These are phyloP conservation scores for Euthynnus affinis DNA, from an alignment of 2,797 vertebrate species.

Conservation along the genomic window DNA sequence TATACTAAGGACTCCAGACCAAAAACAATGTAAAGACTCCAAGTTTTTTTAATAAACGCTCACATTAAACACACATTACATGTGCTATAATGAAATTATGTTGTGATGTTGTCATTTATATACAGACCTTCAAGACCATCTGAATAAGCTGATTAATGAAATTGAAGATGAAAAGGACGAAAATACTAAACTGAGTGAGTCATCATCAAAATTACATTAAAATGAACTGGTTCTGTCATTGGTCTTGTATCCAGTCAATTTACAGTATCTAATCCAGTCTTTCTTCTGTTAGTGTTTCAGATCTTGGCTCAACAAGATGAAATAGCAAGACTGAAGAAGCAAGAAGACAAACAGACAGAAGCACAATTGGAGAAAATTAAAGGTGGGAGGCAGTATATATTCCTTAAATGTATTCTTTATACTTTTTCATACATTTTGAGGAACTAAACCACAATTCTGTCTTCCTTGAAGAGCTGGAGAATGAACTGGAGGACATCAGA, in stretches of 20 bases:
- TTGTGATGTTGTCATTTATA: background rate
- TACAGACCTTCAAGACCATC: constrained; percentile 23
- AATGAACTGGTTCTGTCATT: background rate
- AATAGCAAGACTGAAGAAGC: constrained; percentile 48
- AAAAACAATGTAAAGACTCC: background rate
- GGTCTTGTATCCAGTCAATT: background rate
- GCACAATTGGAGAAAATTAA: constrained; percentile 26
- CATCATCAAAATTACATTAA: background rate
- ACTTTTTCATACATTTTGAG: background rate
- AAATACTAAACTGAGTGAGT: constrained; percentile 67
- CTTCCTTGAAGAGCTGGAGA: constrained; percentile 57
- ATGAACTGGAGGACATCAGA: constrained; percentile 45
- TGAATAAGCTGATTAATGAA: constrained; percentile 8
- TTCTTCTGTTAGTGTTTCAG: constrained; percentile 48
- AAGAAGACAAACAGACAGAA: background rate
- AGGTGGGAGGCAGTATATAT: constrained; percentile 29
- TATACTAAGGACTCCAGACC: background rate
- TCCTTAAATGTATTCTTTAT: background rate
- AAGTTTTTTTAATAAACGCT: too few relatives aligned
- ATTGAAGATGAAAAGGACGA: constrained; percentile 51
- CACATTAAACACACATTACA: background rate
- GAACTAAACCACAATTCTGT: background rate
- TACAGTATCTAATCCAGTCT: background rate
- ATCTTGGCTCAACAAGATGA: constrained; percentile 44
- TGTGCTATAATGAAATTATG: background rate